These are phyloP conservation scores for Diadumene lineata DNA, from an alignment of 92 coral and sea anemone genomes.

Conservation along the genomic window DNA sequence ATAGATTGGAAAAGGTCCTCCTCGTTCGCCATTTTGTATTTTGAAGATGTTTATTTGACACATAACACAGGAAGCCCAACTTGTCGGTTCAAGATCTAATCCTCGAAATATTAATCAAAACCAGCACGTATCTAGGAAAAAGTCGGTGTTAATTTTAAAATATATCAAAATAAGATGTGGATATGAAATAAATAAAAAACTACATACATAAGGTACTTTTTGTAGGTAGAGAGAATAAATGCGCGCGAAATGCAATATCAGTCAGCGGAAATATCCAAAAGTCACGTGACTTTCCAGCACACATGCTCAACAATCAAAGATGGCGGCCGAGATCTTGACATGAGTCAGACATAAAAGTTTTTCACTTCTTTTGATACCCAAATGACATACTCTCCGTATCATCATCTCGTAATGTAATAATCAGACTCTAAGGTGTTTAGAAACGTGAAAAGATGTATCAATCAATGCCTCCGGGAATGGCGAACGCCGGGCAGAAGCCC, in stretches of 20 bases:
- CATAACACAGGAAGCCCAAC: background rate
- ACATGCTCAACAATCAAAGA: slow-evolving; percentile 58
- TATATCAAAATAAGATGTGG: no score
- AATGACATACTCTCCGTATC: background rate
- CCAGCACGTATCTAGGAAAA: no score
- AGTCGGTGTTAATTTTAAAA: no score
- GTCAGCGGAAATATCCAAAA: slow-evolving; percentile 20
- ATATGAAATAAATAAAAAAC: no score
- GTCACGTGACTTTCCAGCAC: slow-evolving; percentile 62
- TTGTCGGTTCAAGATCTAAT: no score
- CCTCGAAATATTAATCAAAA: no score
- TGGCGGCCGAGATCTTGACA: slow-evolving; percentile 43
- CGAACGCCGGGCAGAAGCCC: slow-evolving; percentile 30
- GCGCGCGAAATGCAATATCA: background rate
- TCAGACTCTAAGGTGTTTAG: background rate
- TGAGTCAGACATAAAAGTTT: background rate
- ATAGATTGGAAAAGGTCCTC: slow-evolving; percentile 71
- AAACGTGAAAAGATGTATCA: slow-evolving; percentile 15
- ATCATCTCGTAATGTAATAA: slow-evolving; percentile 11
- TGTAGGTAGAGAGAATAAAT: no score
- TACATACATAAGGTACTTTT: no score
- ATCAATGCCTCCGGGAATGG: slow-evolving; percentile 8
- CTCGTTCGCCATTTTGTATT: slow-evolving; percentile 77
- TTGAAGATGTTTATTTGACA: background rate
- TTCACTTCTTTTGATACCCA: background rate